Evolutionary conservation across 2,888 invertebrate species (phyloP).

Genomic region (Sialis lutaria): DNA sequence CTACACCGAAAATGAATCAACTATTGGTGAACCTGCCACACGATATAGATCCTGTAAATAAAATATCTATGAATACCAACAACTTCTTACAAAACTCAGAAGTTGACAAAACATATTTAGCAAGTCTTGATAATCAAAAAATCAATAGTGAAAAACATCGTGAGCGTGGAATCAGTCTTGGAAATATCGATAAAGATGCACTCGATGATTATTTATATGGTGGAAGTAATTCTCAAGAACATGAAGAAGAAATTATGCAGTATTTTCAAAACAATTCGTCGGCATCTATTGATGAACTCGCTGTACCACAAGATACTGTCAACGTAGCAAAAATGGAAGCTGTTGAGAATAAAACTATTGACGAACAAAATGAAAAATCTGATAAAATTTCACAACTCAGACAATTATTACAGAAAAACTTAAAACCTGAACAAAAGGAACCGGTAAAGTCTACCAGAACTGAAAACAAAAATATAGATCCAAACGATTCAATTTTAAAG

Average conservation of each 20-base stretch:
- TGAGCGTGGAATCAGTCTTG: conserved; percentile 55
- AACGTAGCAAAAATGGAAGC: not conserved
- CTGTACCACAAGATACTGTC: not conserved
- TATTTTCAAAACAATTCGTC: conserved; percentile 52
- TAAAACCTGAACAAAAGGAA: conserved; percentile 17
- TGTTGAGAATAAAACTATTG: conserved; percentile 17
- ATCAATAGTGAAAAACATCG: conserved; percentile 32
- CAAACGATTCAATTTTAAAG: not conserved
- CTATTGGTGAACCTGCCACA: too few species aligned
- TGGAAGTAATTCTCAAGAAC: conserved; percentile 58
- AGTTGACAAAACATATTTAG: too few species aligned
- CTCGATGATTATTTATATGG: conserved; percentile 66
- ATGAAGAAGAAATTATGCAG: conserved; percentile 69
- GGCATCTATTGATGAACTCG: conserved; percentile 24
- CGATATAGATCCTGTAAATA: too few species aligned
- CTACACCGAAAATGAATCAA: too few species aligned
- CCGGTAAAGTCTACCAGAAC: not conserved
- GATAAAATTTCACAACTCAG: conserved; percentile 58
- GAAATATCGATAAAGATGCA: conserved; percentile 63
- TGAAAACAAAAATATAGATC: not conserved
- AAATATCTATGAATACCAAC: too few species aligned
- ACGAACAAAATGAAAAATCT: conserved; percentile 33
- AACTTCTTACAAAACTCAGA: too few species aligned
- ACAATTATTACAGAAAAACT: conserved; percentile 48
- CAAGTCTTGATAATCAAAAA: too few species aligned